Base-by-base conservation (phyloP, 2,113 vertebrate species). In the Rhinoptilus africanus region DNA sequence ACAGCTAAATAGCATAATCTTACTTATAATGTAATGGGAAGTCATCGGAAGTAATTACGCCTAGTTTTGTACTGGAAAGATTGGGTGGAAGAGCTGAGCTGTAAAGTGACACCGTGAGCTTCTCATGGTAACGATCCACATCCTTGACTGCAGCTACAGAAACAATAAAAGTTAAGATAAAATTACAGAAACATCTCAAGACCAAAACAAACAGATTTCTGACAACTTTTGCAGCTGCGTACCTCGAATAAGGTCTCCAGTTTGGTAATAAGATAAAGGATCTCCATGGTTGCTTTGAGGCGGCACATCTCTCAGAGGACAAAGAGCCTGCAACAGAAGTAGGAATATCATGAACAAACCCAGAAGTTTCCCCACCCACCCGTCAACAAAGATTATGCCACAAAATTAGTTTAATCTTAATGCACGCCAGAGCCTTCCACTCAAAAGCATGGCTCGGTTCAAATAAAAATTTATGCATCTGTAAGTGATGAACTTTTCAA, bases 251-350 rank as follows among this genome's bases (percentile, higher is more conserved):
- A 99, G 97, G 97, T 99, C 99, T 73, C 99, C 99, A 24, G 98
- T 97, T 96, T 99, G 99, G 85, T 99, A 99, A 75, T 99, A 99
- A 8, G 99, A 99, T 64, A 99, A 98, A 74, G 99, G 99, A 96
- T 99, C 99, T 34, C 99, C 99, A 10, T 99, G 99, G 97, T 98
- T 99, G 96, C 99, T 99, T 45, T 99, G 98, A 34, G 99, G 98
- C 92, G 99, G 99, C 67, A 99, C 99, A 94, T 99, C 99, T 98
- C 99, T 98, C 93, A 99, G 50, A 18, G 99, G 99, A 97, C 99
- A 99, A 13, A 99, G 98, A 88, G 99, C 99, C 99, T 99, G 81
- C 39, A 88, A 93, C 2, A 96, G 41, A 45, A 87, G 14, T 6
- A 86, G 18, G 27, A 85, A 53, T 35, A 34, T 6, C 27, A 37